Conservation (phyloP, 2,888 invertebrate species). For the Eupithecia pulchellata region DNA sequence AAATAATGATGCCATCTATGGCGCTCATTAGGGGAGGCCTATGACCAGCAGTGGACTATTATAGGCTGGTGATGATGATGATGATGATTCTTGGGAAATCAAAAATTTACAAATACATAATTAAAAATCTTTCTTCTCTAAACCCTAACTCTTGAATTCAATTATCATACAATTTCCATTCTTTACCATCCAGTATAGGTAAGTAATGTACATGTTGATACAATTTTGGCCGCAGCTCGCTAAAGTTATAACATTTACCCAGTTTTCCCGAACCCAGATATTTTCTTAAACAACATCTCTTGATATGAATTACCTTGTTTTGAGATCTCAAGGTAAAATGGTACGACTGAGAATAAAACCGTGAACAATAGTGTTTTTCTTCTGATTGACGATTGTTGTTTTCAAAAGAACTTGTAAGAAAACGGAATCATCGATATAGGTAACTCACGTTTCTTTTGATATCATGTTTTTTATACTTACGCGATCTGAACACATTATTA, state of each 20-base stretch:
- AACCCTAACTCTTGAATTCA: neutral
- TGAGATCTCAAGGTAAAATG: constrained; percentile 2
- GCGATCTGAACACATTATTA: too few relatives aligned
- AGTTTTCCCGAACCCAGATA: neutral
- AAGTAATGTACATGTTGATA: neutral
- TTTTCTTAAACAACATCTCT: constrained; percentile 2
- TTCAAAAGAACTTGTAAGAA: neutral
- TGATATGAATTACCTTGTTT: neutral
- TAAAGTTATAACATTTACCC: neutral
- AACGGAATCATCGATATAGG: constrained; percentile 1
- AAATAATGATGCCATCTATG: too few relatives aligned
- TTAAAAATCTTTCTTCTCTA: neutral
- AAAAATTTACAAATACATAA: too few relatives aligned
- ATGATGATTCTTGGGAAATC: too few relatives aligned
- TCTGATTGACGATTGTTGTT: constrained; percentile 5
- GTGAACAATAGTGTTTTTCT: constrained; percentile 14
- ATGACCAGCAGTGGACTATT: too few relatives aligned
- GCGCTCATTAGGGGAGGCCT: too few relatives aligned
- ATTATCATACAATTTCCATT: neutral
- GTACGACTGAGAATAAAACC: neutral
- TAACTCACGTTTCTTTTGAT: neutral
- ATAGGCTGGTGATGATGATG: too few relatives aligned
- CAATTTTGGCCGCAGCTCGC: neutral
- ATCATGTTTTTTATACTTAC: too few relatives aligned
- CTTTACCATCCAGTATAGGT: neutral